These are phyloP conservation scores for Rhinolophus ferrumequinum DNA, from an alignment of 2,113 vertebrate genomes.

Conservation along the genomic window DNA sequence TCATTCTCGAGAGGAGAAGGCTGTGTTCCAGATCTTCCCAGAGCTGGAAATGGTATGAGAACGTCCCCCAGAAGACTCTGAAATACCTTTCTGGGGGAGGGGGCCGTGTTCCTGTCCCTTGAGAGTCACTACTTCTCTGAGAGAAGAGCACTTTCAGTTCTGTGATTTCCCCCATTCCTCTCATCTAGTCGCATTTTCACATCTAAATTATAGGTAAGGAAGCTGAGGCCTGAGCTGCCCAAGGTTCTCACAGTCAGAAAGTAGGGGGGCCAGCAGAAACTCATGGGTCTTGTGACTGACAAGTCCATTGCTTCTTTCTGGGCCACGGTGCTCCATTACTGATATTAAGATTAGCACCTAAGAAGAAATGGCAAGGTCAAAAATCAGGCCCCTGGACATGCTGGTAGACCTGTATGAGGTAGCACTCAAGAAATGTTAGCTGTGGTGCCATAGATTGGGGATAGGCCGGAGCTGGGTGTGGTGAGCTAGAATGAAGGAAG, in stretches of 20 bases:
- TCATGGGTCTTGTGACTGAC: slow-evolving; percentile 61
- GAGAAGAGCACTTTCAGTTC: background rate
- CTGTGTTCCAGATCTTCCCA: background rate
- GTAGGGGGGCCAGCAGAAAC: background rate
- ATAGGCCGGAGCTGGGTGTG: background rate
- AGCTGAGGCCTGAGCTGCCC: background rate
- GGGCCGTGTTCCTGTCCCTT: background rate
- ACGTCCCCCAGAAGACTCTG: background rate
- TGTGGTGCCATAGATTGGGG: background rate
- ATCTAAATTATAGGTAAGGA: background rate
- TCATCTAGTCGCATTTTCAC: background rate
- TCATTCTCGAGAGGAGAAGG: background rate
- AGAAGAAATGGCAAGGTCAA: background rate
- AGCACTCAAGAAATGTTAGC: background rate
- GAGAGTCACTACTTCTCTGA: background rate
- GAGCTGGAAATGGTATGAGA: background rate
- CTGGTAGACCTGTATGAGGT: background rate
- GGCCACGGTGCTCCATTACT: slow-evolving; percentile 19
- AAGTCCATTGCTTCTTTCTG: slow-evolving; percentile 60
- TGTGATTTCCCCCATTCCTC: background rate
- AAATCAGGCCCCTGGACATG: background rate
- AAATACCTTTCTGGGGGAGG: background rate
- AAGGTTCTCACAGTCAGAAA: background rate
- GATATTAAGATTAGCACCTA: background rate
- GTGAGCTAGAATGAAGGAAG: background rate